phyloP scores from a whole-genome alignment of 2,888 invertebrate species.

The Brachynemurus nebulosus region DNA sequence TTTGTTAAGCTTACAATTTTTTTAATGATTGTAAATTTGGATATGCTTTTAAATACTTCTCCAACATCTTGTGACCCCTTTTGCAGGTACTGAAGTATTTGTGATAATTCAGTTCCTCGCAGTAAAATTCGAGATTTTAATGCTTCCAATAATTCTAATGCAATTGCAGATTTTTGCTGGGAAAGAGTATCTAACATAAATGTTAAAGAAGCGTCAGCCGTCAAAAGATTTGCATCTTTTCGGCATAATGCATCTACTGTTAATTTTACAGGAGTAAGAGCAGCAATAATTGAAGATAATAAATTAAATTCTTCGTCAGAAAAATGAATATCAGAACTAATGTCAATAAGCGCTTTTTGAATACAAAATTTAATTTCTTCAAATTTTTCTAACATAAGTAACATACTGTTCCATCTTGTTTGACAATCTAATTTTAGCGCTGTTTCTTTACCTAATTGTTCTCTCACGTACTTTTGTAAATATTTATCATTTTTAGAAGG shows the following conservation, averaged over 20 bases:
- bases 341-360: slow-evolving; percentile 11
- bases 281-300: slow-evolving; percentile 4
- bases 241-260: slow-evolving; percentile 12
- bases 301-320: slow-evolving; percentile 10
- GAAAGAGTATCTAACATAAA: slow-evolving; percentile 7
- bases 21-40: slow-evolving; percentile 7
- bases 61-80: slow-evolving; percentile 4
- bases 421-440: slow-evolving; percentile 11
- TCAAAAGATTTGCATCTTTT: slow-evolving; percentile 13
- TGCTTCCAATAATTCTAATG: slow-evolving; percentile 3
- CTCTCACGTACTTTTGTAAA: slow-evolving; percentile 9
- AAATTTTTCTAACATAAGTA: slow-evolving; percentile 13
- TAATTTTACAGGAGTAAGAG: slow-evolving; percentile 12
- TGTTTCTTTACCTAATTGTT: slow-evolving; percentile 10
- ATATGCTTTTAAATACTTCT: slow-evolving; percentile 5
- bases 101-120: slow-evolving; percentile 6
- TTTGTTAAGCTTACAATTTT: slow-evolving; percentile 9
- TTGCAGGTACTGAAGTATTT: slow-evolving; percentile 8
- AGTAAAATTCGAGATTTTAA: slow-evolving; percentile 5
- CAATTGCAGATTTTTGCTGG: slow-evolving; percentile 2
- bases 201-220: slow-evolving; percentile 8
- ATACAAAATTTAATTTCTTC: slow-evolving; percentile 10
- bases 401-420: slow-evolving; percentile 12
- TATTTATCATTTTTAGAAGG: slow-evolving; percentile 12
- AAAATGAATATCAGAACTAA: slow-evolving; percentile 8